Conservation (phyloP, 2,888 invertebrate genomes). For the Ariolimax columbianus region DNA sequence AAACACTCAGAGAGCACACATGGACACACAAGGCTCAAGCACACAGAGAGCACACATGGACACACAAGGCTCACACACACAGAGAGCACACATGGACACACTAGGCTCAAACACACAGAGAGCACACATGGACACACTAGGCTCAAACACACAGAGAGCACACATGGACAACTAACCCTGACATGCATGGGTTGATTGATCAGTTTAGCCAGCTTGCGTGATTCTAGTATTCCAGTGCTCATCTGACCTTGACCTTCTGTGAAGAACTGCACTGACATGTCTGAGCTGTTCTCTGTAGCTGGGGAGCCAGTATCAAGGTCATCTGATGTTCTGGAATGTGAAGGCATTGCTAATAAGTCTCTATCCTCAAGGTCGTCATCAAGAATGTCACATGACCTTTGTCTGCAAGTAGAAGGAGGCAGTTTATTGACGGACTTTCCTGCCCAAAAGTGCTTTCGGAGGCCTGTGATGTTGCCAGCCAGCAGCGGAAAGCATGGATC, state of each 20-base stretch:
- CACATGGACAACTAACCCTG: constrained; percentile 65
- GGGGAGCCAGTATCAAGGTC: constrained; percentile 44
- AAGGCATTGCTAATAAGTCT: neutral
- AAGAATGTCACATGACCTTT: constrained; percentile 46
- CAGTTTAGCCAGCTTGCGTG: constrained; percentile 63
- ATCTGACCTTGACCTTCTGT: constrained; percentile 50
- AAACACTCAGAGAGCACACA: too few relatives aligned
- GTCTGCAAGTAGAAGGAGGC: neutral
- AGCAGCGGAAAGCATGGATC: constrained; percentile 14
- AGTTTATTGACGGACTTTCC: neutral
- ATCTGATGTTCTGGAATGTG: constrained; percentile 7
- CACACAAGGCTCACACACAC: too few relatives aligned
- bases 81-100: too few relatives aligned
- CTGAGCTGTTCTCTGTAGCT: constrained; percentile 48
- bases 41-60: too few relatives aligned
- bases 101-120: too few relatives aligned
- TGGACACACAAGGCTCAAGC: too few relatives aligned
- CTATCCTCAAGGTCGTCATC: constrained; percentile 28
- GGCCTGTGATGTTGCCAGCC: constrained; percentile 35
- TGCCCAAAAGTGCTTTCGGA: neutral
- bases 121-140: too few relatives aligned
- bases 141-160: too few relatives aligned
- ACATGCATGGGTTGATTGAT: constrained; percentile 65
- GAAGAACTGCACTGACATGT: constrained; percentile 53
- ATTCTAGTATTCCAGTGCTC: constrained; percentile 60